These are phyloP conservation scores for Bradypodion pumilum DNA, from an alignment of 2,797 vertebrate genomes.

Conservation along the genomic window DNA sequence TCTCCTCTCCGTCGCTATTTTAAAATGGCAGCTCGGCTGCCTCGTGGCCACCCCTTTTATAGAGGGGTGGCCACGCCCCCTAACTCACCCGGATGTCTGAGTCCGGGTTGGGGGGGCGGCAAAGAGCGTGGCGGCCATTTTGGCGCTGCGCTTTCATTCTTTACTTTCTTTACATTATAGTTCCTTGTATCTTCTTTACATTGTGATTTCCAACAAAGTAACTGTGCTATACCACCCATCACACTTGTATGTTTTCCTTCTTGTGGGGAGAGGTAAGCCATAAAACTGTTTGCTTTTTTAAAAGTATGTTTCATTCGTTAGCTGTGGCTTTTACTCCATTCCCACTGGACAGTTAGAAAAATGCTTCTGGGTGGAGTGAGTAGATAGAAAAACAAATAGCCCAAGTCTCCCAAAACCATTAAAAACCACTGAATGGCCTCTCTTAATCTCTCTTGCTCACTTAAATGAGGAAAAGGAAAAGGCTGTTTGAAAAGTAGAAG, in stretches of 20 bases:
- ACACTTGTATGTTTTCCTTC: slow-evolving; percentile 18
- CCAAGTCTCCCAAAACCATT: slow-evolving; percentile 1
- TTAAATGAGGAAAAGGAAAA: neutral
- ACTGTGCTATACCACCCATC: neutral
- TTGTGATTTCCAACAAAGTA: slow-evolving; percentile 25
- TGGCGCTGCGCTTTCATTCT: too few species aligned
- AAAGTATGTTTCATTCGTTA: slow-evolving; percentile 41
- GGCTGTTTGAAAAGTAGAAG: slow-evolving; percentile 4
- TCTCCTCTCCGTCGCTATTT: too few species aligned
- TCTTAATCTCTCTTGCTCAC: neutral
- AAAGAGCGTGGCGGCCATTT: too few species aligned
- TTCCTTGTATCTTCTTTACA: neutral
- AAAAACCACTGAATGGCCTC: slow-evolving; percentile 6
- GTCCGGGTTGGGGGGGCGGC: too few species aligned
- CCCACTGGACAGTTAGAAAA: slow-evolving; percentile 23
- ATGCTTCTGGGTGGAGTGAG: slow-evolving; percentile 7
- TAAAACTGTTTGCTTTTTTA: slow-evolving; percentile 31
- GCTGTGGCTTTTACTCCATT: slow-evolving; percentile 24
- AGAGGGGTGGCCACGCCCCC: too few species aligned
- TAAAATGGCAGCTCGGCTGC: too few species aligned
- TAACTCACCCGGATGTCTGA: too few species aligned
- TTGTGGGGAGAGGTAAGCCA: slow-evolving; percentile 26
- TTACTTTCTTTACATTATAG: neutral
- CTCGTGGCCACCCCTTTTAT: too few species aligned
- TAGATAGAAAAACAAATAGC: slow-evolving; percentile 29